These are phyloP conservation scores for Cuniculus paca DNA, from an alignment of 2,797 vertebrate genomes.

Conservation along the genomic window DNA sequence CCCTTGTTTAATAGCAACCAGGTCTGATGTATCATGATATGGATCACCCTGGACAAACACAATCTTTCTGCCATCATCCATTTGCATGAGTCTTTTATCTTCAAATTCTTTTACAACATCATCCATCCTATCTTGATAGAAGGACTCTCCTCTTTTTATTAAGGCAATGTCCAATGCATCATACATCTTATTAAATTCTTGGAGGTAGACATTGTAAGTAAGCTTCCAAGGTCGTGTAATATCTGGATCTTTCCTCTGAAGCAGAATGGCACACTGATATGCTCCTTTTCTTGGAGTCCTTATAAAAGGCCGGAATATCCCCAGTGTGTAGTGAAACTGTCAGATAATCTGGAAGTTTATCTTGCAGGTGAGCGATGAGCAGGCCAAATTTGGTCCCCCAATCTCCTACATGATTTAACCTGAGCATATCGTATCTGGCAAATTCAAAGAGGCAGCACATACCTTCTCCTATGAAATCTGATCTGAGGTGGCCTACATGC, in stretches of 20 bases:
- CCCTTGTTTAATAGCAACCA: conserved; percentile 95
- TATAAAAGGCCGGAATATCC: conserved; percentile 98
- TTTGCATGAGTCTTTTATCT: conserved; percentile 92
- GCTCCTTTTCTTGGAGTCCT: conserved; percentile 96
- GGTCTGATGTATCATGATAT: conserved; percentile 96
- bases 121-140: conserved; percentile 95
- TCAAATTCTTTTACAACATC: conserved; percentile 94
- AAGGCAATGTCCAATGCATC: conserved; percentile 92
- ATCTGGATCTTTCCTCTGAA: conserved; percentile 95
- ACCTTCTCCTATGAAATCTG: conserved; percentile 98
- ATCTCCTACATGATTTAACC: conserved; percentile 97
- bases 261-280: conserved; percentile 95
- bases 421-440: conserved; percentile 91
- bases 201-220: conserved; percentile 96
- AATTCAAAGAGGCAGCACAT: conserved; percentile 96
- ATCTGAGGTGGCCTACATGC: conserved; percentile 98
- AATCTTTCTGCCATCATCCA: conserved; percentile 96
- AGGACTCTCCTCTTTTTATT: conserved; percentile 95
- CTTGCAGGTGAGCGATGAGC: conserved; percentile 98
- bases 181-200: conserved; percentile 97
- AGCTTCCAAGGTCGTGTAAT: conserved; percentile 96
- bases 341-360: conserved; percentile 96
- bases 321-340: conserved; percentile 94
- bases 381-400: conserved; percentile 99
- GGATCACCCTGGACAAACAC: conserved; percentile 93